Percentiles rank a stretch among this genome's conserved stretches.
phyloP scores from a whole-genome alignment of 92 coral and sea anemone genomes.

The Epizoanthus stellaris region DNA sequence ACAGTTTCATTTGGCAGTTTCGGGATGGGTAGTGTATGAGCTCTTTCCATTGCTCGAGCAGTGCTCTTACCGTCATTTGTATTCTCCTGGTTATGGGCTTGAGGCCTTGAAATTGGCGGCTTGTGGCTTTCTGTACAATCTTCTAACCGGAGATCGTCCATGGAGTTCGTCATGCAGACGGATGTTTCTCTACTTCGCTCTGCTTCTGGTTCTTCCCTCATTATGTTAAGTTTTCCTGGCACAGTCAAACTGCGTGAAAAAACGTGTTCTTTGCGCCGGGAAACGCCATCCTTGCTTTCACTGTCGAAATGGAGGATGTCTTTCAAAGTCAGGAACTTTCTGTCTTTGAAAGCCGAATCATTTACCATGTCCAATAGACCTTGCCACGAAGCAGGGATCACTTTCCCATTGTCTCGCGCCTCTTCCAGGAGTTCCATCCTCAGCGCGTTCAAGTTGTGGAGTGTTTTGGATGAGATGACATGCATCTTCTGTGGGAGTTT shows the following conservation, averaged over 20 bases:
- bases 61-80: no score
- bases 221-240: background rate
- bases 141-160: background rate
- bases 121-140: background rate
- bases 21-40: background rate
- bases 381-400: conserved; percentile 64
- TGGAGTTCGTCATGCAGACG: no score
- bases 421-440: conserved; percentile 35
- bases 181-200: background rate
- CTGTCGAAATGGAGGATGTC: conserved; percentile 44
- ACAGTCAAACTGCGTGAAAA: background rate
- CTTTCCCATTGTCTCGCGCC: conserved; percentile 59
- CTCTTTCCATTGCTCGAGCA: background rate
- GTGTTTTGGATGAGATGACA: conserved; percentile 67
- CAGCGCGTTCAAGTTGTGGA: conserved; percentile 45
- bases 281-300: background rate
- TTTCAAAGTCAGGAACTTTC: conserved; percentile 52
- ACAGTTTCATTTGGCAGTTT: background rate
- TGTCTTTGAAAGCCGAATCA: conserved; percentile 35
- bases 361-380: conserved; percentile 49
- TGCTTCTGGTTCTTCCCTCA: background rate
- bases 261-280: background rate
- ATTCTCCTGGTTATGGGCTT: no score
- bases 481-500: conserved; percentile 50
- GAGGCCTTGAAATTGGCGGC: no score